Conservation (phyloP, 2,113 vertebrate species). For the Lontra canadensis region DNA sequence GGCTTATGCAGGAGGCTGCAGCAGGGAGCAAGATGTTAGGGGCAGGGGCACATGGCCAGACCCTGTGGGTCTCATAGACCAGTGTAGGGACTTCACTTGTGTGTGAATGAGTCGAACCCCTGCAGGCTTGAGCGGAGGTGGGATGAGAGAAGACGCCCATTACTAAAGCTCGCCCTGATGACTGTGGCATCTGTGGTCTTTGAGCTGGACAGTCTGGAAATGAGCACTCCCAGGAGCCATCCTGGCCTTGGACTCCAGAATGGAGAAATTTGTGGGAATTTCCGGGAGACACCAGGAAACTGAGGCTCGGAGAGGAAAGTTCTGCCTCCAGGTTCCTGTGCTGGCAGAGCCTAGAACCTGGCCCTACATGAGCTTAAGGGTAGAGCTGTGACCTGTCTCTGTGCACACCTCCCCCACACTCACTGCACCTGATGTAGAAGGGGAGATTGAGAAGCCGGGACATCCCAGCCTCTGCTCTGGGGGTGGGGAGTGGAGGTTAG, state of each 20-base stretch:
- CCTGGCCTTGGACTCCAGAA: background rate
- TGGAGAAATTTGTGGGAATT: too few species aligned
- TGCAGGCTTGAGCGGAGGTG: rapidly evolving
- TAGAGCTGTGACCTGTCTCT: background rate
- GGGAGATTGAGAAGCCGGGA: background rate
- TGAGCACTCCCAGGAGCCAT: background rate
- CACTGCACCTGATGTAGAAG: background rate
- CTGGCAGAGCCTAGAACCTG: background rate
- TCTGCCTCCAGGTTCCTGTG: background rate
- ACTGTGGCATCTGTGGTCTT: background rate
- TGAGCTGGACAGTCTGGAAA: too few species aligned
- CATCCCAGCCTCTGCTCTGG: background rate
- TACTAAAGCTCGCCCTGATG: rapidly evolving
- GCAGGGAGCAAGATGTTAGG: too few species aligned
- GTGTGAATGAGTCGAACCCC: background rate
- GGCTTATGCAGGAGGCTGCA: background rate
- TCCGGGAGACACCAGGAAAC: background rate
- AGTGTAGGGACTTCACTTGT: background rate
- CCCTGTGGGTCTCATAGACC: background rate
- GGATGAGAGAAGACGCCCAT: rapidly evolving
- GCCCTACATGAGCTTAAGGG: background rate
- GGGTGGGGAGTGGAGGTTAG: background rate
- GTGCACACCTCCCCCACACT: background rate
- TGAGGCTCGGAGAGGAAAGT: background rate
- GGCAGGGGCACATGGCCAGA: background rate